These are phyloP conservation scores for Gorsachius magnificus DNA, from an alignment of 2,797 vertebrate species.

Conservation along the genomic window DNA sequence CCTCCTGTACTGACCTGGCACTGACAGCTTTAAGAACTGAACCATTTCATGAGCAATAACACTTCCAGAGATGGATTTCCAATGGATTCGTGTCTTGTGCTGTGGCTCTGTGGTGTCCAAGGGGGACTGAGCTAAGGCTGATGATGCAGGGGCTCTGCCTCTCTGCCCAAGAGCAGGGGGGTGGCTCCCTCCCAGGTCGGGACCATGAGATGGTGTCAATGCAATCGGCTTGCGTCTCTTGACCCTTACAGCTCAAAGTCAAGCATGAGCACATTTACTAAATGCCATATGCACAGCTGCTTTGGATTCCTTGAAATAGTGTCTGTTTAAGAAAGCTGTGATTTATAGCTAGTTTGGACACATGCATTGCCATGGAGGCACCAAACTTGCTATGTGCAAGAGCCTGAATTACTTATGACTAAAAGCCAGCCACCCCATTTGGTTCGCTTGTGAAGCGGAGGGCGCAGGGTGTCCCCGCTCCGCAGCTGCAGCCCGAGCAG, in stretches of 20 bases:
- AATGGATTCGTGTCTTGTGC: background rate
- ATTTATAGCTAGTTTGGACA: background rate
- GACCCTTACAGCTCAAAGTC: background rate
- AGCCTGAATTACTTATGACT: background rate
- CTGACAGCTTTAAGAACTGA: background rate
- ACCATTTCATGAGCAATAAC: background rate
- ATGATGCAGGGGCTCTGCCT: background rate
- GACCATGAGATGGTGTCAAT: background rate
- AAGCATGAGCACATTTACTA: background rate
- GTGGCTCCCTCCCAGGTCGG: background rate
- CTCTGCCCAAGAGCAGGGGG: background rate
- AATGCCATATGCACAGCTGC: background rate
- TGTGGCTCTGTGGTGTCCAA: background rate
- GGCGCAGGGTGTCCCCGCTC: accelerated
- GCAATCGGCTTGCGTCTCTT: background rate
- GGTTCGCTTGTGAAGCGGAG: background rate
- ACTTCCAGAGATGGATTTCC: background rate
- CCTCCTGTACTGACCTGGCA: background rate
- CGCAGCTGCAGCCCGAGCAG: background rate
- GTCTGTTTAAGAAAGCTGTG: background rate
- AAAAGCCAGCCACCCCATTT: background rate
- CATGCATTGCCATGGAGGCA: background rate
- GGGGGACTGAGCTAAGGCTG: background rate
- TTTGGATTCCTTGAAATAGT: background rate
- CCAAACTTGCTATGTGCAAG: background rate